phyloP scores from a whole-genome alignment of 1,140 invertebrate genomes.

The Choristoneura fumiferana region DNA sequence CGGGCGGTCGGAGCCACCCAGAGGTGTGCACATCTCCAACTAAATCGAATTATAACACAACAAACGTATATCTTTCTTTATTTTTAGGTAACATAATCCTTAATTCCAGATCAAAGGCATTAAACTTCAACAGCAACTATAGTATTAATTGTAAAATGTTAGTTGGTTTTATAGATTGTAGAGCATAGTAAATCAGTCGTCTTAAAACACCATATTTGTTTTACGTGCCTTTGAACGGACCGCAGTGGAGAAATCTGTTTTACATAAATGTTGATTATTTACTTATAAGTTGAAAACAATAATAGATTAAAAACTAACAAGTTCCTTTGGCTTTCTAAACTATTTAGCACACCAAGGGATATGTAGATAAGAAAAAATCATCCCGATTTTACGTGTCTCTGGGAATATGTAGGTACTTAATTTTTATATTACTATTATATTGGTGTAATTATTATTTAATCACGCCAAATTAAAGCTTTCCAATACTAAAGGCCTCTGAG shows the following conservation, averaged over 20 bases:
- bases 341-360: too few relatives aligned
- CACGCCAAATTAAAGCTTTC: too few relatives aligned
- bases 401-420: too few relatives aligned
- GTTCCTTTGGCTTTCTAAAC: too few relatives aligned
- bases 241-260: constrained; percentile 14
- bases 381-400: too few relatives aligned
- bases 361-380: too few relatives aligned
- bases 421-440: too few relatives aligned
- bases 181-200: constrained; percentile 34
- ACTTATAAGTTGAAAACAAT: too few relatives aligned
- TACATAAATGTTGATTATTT: too few relatives aligned
- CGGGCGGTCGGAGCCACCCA: constrained; percentile 67
- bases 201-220: constrained; percentile 39
- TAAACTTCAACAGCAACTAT: constrained; percentile 1
- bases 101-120: constrained; percentile 7
- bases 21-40: constrained; percentile 66
- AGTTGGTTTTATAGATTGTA: constrained; percentile 26
- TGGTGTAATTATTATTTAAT: too few relatives aligned
- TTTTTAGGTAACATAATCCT: not conserved
- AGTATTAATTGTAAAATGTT: constrained; percentile 6
- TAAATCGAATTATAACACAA: constrained; percentile 61
- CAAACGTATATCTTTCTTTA: constrained; percentile 22
- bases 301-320: too few relatives aligned
- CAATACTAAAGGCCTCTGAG: too few relatives aligned
- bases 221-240: constrained; percentile 36